phyloP scores from a whole-genome alignment of 2,113 vertebrate species.

The Bos taurus region ARS-UCD2.0 NC_037331.1:18889001-18889500 shows the following conservation, averaged over 20 bases:
- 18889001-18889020: not conserved
- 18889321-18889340: not conserved
- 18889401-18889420: not conserved
- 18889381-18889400: not conserved
- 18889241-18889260: not conserved
- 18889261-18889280: not conserved
- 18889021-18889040: not conserved
- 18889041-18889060: not conserved
- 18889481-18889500: not conserved
- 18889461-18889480: not conserved
- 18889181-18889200: not conserved
- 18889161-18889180: not conserved
- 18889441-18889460: not conserved
- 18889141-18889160: not conserved
- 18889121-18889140: not conserved
- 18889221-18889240: not conserved
- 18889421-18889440: not conserved
- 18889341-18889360: not conserved
- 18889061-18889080: not conserved
- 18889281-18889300: not conserved
- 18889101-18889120: not conserved
- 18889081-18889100: not conserved
- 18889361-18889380: not conserved
- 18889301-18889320: not conserved
- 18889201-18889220: not conserved